Evolutionary conservation across 1,140 invertebrate species (phyloP).

Genomic region (Temnothorax longispinosus): DNA sequence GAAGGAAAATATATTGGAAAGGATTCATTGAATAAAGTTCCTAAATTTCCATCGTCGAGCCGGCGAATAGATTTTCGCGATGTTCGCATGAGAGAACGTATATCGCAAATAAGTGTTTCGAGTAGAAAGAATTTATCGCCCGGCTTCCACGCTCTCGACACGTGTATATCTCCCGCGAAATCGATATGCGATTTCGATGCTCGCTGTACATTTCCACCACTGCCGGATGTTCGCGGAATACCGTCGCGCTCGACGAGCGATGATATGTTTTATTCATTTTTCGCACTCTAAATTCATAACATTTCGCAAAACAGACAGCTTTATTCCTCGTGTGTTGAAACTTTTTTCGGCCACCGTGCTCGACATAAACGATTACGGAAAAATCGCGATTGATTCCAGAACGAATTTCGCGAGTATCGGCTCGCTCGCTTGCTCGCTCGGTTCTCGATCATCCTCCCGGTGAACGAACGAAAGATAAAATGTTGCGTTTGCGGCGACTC

Average conservation of each 20-base stretch:
- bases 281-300: slow-evolving; percentile 61
- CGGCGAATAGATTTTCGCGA: slow-evolving; percentile 57
- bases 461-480: slow-evolving; percentile 38
- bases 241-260: slow-evolving; percentile 56
- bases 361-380: slow-evolving; percentile 56
- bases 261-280: slow-evolving; percentile 62
- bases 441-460: background rate
- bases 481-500: slow-evolving; percentile 18
- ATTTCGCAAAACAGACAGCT: slow-evolving; percentile 62
- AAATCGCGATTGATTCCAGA: slow-evolving; percentile 51
- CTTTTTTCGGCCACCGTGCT: slow-evolving; percentile 49
- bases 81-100: slow-evolving; percentile 52
- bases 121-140: slow-evolving; percentile 61
- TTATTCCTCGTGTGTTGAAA: slow-evolving; percentile 51
- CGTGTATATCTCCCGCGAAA: slow-evolving; percentile 60
- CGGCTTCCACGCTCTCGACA: slow-evolving; percentile 59
- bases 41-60: slow-evolving; percentile 56
- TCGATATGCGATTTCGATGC: slow-evolving; percentile 62
- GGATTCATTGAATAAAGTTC: slow-evolving; percentile 62
- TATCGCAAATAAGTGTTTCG: slow-evolving; percentile 62
- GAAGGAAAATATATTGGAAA: slow-evolving; percentile 49
- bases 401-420: slow-evolving; percentile 11
- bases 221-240: slow-evolving; percentile 59
- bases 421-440: background rate
- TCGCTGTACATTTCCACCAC: slow-evolving; percentile 57